Conservation (phyloP, 2,113 vertebrate genomes). For the Ciconia boyciana region DNA sequence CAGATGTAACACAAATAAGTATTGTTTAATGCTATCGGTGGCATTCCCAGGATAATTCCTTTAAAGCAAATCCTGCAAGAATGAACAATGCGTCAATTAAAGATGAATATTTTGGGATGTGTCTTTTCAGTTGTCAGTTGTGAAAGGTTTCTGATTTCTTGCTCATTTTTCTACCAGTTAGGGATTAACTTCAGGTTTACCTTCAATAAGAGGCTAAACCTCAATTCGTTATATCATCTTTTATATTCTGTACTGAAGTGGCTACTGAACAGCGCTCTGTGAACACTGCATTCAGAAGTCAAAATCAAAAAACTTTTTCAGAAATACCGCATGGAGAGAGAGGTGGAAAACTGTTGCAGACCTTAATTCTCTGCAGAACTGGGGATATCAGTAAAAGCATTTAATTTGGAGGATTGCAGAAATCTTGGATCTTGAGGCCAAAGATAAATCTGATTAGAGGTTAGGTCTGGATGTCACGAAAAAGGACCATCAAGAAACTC, state of each 20-base stretch:
- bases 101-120: background rate
- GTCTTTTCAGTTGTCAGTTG: background rate
- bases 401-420: background rate
- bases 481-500: background rate
- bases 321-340: background rate
- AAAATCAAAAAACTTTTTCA: background rate
- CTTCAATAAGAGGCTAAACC: background rate
- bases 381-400: background rate
- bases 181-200: background rate
- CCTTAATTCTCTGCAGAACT: background rate
- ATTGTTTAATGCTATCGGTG: background rate
- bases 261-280: background rate
- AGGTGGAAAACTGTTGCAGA: background rate
- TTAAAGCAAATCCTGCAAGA: background rate
- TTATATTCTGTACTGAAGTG: background rate
- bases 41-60: conserved; percentile 5
- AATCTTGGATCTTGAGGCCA: background rate
- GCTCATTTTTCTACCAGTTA: background rate
- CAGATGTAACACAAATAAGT: conserved; percentile 20
- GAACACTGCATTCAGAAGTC: background rate
- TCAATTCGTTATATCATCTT: background rate
- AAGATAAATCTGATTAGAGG: background rate
- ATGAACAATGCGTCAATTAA: background rate
- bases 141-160: conserved; percentile 2
- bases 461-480: background rate